Evolutionary conservation across 2,113 vertebrate genomes (phyloP).

Genomic region (Heliornis fulica): DNA sequence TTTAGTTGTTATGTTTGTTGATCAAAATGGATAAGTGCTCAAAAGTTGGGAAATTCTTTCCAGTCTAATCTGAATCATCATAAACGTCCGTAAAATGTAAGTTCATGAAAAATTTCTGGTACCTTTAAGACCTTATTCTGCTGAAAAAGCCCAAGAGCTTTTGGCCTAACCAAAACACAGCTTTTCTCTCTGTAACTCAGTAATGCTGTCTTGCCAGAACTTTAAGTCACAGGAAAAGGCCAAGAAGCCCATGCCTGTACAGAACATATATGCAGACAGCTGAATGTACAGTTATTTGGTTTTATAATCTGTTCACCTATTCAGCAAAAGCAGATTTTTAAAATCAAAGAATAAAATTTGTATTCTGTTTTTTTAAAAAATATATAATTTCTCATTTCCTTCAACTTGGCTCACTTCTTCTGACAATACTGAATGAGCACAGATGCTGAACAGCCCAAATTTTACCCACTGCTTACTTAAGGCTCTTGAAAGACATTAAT

Average conservation of each 20-base stretch:
- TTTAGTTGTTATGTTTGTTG: not conserved
- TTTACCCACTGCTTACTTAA: not conserved
- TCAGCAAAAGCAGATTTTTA: not conserved
- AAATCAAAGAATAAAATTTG: not conserved
- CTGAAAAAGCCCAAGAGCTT: not conserved
- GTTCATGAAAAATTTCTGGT: not conserved
- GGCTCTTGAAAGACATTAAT: not conserved
- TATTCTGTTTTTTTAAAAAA: not conserved
- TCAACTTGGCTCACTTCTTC: not conserved
- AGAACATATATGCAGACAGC: not conserved
- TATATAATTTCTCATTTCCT: not conserved
- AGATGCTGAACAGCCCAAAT: not conserved
- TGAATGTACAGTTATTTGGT: not conserved
- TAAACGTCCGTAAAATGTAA: constrained; percentile 20
- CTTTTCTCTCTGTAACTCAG: not conserved
- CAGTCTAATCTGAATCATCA: not conserved
- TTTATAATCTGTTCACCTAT: not conserved
- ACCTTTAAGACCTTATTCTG: not conserved
- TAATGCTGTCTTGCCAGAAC: not conserved
- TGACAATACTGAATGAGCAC: fast-evolving
- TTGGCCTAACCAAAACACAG: not conserved
- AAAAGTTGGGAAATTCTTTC: not conserved
- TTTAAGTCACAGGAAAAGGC: not conserved
- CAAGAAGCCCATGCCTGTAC: not conserved
- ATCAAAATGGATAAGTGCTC: not conserved